These are phyloP conservation scores for Falcaria lacertinaria DNA, from an alignment of 2,888 invertebrate species.

Conservation along the genomic window DNA sequence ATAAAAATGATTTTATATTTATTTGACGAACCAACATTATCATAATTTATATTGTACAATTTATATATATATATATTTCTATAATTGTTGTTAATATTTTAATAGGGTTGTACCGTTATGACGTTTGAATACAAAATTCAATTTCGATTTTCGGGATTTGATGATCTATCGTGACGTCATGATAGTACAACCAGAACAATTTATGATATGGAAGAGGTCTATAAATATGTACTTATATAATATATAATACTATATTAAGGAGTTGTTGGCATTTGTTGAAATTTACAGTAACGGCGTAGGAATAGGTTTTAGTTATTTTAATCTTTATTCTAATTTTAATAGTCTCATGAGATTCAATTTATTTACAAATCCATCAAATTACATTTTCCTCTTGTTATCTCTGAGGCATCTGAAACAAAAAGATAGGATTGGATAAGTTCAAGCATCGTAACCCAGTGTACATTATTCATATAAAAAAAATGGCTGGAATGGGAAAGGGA, in stretches of 20 bases:
- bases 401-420: conserved; percentile 59
- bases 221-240: no score
- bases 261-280: conserved; percentile 52
- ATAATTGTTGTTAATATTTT: no score
- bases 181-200: conserved; percentile 1
- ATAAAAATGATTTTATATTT: no score
- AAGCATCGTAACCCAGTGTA: no score
- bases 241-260: conserved; percentile 9
- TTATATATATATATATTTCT: conserved; percentile 15
- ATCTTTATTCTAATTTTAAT: conserved; percentile 17
- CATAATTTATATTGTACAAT: conserved; percentile 20
- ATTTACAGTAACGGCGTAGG: conserved; percentile 25
- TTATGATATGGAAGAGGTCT: conserved; percentile 61
- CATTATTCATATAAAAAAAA: no score
- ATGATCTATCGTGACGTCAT: no score
- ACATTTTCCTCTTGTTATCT: conserved; percentile 55
- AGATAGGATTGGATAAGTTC: no score
- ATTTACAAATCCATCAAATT: conserved; percentile 27
- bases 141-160: not conserved
- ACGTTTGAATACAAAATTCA: no score
- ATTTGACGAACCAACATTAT: conserved; percentile 38
- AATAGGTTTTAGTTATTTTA: conserved; percentile 14
- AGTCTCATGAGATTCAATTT: conserved; percentile 29
- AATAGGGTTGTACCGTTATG: no score
- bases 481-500: no score